Evolutionary conservation across 2,888 invertebrate species (phyloP).

Genomic region (Sesia apiformis): DNA sequence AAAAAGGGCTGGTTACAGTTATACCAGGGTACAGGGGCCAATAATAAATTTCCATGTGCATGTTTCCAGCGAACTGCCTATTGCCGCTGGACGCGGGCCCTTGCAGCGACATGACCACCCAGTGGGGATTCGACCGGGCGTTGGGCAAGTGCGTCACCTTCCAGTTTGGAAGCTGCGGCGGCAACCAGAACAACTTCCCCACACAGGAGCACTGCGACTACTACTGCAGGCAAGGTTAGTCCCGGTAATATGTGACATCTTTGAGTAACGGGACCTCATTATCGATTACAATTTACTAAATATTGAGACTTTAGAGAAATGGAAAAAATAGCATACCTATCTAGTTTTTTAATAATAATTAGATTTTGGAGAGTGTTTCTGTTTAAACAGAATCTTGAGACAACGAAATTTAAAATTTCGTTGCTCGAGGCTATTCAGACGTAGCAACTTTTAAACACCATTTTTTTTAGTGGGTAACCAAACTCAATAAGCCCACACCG

Average conservation of each 20-base stretch:
- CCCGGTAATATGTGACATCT: neutral
- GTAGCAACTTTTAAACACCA: no score
- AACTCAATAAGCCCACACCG: no score
- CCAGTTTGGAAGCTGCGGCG: constrained; percentile 86
- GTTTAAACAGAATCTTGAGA: no score
- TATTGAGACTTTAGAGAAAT: no score
- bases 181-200: constrained; percentile 86
- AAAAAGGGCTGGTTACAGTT: no score
- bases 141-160: constrained; percentile 86
- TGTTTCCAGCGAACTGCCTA: constrained; percentile 78
- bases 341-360: neutral
- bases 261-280: neutral
- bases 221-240: constrained; percentile 68
- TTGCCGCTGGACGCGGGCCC: constrained; percentile 78
- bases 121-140: constrained; percentile 82
- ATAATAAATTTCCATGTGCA: no score
- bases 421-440: no score
- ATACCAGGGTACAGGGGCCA: no score
- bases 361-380: no score
- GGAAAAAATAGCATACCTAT: neutral
- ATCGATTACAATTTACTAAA: no score
- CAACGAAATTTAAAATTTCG: no score
- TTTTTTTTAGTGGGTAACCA: no score
- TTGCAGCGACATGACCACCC: constrained; percentile 72
- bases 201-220: constrained; percentile 80